These are phyloP conservation scores for Trachops cirrhosus DNA, from an alignment of 2,797 vertebrate genomes.

Conservation along the genomic window DNA sequence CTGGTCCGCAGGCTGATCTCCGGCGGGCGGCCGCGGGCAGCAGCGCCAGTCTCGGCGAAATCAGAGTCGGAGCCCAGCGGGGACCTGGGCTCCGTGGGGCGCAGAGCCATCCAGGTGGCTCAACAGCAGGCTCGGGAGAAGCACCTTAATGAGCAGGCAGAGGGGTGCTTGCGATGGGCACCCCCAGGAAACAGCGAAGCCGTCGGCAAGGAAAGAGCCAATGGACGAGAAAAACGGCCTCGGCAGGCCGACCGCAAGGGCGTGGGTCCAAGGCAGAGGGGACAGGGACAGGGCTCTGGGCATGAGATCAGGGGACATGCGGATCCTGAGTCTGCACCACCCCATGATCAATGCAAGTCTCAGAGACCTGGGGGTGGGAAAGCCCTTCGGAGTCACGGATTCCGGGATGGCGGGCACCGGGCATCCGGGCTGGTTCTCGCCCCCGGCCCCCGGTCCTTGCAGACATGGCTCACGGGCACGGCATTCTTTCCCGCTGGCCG, in stretches of 20 bases:
- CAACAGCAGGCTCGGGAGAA: slow-evolving; percentile 2
- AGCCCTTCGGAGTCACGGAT: background rate
- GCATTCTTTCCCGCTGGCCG: background rate
- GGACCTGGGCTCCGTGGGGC: background rate
- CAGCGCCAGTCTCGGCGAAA: background rate
- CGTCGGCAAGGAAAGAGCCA: background rate
- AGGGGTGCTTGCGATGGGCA: background rate
- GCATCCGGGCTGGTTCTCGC: accelerated
- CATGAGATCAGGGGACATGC: background rate
- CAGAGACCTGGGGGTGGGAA: background rate
- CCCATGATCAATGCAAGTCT: background rate
- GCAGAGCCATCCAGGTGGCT: background rate
- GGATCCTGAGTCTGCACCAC: background rate
- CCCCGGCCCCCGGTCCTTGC: background rate
- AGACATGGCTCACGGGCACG: background rate
- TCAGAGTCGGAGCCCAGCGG: background rate
- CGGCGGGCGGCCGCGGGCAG: background rate
- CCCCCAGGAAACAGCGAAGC: background rate
- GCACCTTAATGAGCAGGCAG: background rate
- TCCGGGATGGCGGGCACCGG: background rate
- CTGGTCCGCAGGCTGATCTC: background rate
- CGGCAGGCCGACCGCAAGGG: background rate
- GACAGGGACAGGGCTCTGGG: background rate
- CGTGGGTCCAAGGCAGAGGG: background rate
- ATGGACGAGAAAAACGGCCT: no score